A percentile compares a stretch with the other conserved stretches of the same genome.
These are phyloP conservation scores for Sphecodes monilicornis DNA, from an alignment of 2,888 invertebrate species.

Conservation along the genomic window DNA sequence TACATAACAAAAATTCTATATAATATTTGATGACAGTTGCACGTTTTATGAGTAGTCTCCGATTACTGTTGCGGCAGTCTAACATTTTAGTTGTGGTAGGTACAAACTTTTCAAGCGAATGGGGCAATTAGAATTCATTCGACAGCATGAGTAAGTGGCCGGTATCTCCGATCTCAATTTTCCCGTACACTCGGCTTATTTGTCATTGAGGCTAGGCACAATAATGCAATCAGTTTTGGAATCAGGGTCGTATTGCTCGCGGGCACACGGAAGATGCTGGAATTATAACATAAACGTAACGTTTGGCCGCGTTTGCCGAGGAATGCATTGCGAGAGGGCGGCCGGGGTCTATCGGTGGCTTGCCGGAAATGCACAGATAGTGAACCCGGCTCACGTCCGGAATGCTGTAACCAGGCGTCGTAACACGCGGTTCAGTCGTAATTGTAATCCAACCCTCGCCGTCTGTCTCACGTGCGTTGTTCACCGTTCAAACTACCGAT, in stretches of 20 bases:
- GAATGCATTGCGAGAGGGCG: conserved; percentile 53
- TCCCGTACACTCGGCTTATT: neutral
- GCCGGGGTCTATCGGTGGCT: conserved; percentile 59
- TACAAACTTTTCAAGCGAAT: too few relatives aligned
- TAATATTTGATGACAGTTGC: too few relatives aligned
- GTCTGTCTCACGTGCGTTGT: conserved; percentile 42
- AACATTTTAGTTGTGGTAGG: too few relatives aligned
- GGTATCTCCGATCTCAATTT: conserved; percentile 17
- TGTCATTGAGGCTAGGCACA: conserved; percentile 14
- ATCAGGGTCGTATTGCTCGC: conserved; percentile 10
- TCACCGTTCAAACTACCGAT: conserved; percentile 44
- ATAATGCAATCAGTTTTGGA: conserved; percentile 34
- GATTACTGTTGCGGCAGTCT: too few relatives aligned
- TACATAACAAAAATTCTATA: too few relatives aligned
- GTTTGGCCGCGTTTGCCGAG: conserved; percentile 40
- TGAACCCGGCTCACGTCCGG: conserved; percentile 59
- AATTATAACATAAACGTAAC: conserved; percentile 61
- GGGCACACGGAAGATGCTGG: conserved; percentile 9
- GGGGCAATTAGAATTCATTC: neutral
- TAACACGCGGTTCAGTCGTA: conserved; percentile 61
- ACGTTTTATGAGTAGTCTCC: too few relatives aligned
- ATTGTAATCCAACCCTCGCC: conserved; percentile 43
- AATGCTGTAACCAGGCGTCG: conserved; percentile 62
- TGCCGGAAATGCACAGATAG: conserved; percentile 64
- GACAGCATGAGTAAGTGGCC: neutral